Evolutionary conservation across 2,113 vertebrate genomes (phyloP), one percentile per base, ranked within the genome.

Genomic region (Crotophaga sulcirostris): DNA sequence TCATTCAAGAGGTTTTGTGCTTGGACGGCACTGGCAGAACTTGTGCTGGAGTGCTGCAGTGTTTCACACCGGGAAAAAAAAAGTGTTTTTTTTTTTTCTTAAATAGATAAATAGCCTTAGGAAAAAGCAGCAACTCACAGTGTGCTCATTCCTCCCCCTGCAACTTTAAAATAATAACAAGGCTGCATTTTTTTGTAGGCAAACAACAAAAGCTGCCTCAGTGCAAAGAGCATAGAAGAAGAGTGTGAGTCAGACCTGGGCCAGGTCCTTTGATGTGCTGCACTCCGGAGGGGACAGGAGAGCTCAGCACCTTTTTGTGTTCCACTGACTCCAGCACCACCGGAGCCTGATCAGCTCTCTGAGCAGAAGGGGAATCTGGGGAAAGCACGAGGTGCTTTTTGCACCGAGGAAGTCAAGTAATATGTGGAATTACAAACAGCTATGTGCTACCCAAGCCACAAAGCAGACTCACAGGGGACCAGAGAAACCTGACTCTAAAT

Each of bases 261-360:
- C n/a, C 25, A 38, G 28, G 54, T 70, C 29, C 45, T 84, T 77
- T 66, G 45, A 63, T 59, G 44, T n/a, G 34, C 63, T 60, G 31
- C 0, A 6, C 16, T 79, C 47, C 0, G 1, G 3, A 64, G 49
- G 26, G 31, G 36, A 25, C 7, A 6, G 31, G 40, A 68, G 18
- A 64, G 10, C 44, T 83, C 67, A 29, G 29, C 23, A 64, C 33
- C 49, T 72, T 91, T 58, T 24, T 10, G 0, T 6, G 10, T 80
- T 68, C 10, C 49, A 40, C n/a, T 0, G 0, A 7, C 24, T 70
- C 18, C 60, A 34, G 51, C n/a, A 64, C 13, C 24, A 6, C 7
- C 5, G 20, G 13, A 16, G 28, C 23, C 69, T 81, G 24, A 23
- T 13, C 45, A 68, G 7, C 14, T 31, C 33, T 68, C 33, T 55